Evolutionary conservation across 2,113 vertebrate genomes (phyloP).

Genomic region (Geococcyx californianus): DNA sequence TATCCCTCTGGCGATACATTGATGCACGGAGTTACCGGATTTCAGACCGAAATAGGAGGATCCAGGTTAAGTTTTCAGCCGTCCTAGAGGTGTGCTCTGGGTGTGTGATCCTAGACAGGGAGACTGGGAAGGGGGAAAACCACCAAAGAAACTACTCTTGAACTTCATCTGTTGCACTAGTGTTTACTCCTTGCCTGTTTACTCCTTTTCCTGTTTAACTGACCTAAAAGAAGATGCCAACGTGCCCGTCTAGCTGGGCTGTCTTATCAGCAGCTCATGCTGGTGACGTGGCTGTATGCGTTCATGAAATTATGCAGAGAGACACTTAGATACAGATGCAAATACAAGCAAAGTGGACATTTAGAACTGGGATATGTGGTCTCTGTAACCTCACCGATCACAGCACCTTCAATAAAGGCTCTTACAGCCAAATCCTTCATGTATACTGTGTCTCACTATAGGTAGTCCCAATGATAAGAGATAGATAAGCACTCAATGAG

Average conservation of each 20-base stretch:
- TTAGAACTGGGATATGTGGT: no score
- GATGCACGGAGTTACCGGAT: background rate
- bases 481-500: background rate
- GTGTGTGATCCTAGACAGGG: background rate
- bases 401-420: background rate
- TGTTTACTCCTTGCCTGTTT: background rate
- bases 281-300: no score
- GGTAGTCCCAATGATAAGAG: no score
- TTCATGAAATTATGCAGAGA: no score
- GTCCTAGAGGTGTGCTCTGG: background rate
- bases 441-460: background rate
- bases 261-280: no score
- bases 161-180: background rate
- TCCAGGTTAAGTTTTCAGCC: background rate
- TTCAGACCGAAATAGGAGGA: conserved; percentile 1
- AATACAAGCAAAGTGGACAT: no score
- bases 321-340: no score
- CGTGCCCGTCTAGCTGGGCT: no score
- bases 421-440: background rate
- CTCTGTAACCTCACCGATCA: background rate
- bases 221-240: background rate
- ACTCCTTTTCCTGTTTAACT: background rate
- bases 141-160: background rate
- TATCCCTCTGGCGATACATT: background rate
- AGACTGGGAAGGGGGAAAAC: background rate